These are phyloP conservation scores for Phocoena sinus DNA, from an alignment of 2,113 vertebrate genomes.

Conservation along the genomic window DNA sequence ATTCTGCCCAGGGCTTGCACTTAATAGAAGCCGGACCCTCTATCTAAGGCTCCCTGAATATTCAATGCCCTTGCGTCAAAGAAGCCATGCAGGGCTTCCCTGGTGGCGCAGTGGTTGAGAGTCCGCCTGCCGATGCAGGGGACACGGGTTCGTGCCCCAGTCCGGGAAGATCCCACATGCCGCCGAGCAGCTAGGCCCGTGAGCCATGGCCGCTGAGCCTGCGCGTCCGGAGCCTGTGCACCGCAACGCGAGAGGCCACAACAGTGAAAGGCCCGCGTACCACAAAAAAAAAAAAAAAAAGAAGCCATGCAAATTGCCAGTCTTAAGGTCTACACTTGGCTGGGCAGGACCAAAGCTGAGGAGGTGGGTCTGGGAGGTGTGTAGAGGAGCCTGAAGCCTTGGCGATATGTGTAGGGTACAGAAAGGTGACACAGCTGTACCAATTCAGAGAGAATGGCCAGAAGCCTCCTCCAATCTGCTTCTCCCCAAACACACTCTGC, in stretches of 20 bases:
- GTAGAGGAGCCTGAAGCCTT: background rate
- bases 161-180: no score
- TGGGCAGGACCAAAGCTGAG: background rate
- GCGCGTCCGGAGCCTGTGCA: no score
- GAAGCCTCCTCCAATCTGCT: background rate
- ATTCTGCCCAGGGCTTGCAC: background rate
- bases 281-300: background rate
- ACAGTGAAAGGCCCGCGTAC: no score
- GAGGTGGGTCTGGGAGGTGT: background rate
- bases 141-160: no score
- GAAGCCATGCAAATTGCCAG: background rate
- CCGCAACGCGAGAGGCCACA: no score
- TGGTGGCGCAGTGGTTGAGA: no score
- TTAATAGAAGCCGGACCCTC: background rate
- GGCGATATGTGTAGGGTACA: background rate
- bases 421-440: background rate
- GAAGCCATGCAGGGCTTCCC: background rate
- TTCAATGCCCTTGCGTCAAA: background rate
- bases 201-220: no score
- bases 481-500: background rate
- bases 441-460: background rate
- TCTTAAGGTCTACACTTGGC: background rate
- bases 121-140: no score
- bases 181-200: no score
- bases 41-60: background rate